Evolutionary conservation across 2,797 vertebrate genomes (phyloP).

Genomic region (Lepus townsendii): DNA sequence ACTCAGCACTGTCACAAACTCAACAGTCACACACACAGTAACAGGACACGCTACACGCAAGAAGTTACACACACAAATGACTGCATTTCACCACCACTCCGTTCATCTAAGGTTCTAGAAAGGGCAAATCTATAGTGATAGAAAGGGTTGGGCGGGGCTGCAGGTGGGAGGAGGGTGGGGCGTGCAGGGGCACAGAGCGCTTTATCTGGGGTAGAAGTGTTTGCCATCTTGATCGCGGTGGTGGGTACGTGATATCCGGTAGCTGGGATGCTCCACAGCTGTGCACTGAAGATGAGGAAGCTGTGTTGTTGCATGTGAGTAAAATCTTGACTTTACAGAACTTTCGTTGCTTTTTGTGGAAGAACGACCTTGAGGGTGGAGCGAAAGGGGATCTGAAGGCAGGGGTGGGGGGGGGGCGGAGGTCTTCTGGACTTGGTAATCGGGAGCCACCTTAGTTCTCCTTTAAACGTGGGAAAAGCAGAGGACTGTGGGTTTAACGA

Average conservation of each 20-base stretch:
- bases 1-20: neutral
- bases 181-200: neutral
- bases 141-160: neutral
- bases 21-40: neutral
- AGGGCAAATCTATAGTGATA: neutral
- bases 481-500: neutral
- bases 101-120: neutral
- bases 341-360: neutral
- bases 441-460: neutral
- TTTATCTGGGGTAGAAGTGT: neutral
- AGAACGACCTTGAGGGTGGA: neutral
- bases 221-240: neutral
- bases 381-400: neutral
- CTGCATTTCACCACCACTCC: neutral
- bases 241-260: neutral
- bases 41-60: neutral
- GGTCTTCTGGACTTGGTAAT: neutral
- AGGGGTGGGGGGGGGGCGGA: neutral
- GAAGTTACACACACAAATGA: neutral
- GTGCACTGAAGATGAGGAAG: neutral
- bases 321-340: neutral
- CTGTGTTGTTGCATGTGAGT: neutral
- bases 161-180: neutral
- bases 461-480: conserved; percentile 4
- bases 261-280: neutral